Evolutionary conservation across 2,113 vertebrate species (phyloP).

Genomic region (Vidua chalybeata): DNA sequence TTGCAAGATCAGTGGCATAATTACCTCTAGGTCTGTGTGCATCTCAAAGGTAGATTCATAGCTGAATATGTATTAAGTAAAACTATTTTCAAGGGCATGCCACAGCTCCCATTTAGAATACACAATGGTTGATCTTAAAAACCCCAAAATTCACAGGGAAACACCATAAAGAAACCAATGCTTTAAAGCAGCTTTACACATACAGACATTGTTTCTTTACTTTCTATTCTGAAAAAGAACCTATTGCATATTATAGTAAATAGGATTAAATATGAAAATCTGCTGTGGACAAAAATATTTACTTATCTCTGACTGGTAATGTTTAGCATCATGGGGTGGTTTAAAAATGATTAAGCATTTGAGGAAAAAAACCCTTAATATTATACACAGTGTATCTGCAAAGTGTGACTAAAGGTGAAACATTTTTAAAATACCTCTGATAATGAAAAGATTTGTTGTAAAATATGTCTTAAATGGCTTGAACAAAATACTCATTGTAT

Average conservation of each 20-base stretch:
- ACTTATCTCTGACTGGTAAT: neutral
- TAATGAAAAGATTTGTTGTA: slow-evolving; percentile 35
- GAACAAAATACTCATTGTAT: slow-evolving; percentile 5
- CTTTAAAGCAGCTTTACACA: neutral
- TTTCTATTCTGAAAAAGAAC: neutral
- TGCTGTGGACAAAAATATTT: neutral
- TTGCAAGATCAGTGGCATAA: neutral
- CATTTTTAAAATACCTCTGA: slow-evolving; percentile 45
- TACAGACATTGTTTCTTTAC: neutral
- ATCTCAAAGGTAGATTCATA: neutral
- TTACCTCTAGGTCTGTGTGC: neutral
- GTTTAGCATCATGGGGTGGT: neutral
- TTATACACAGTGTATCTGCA: neutral
- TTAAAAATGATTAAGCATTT: neutral
- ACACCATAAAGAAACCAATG: neutral
- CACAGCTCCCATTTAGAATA: neutral
- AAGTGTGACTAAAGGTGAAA: slow-evolving; percentile 20
- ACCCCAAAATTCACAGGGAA: neutral
- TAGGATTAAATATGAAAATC: neutral
- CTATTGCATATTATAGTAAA: neutral
- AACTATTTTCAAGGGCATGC: neutral
- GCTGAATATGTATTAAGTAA: neutral
- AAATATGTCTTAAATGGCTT: neutral
- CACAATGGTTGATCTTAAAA: neutral
- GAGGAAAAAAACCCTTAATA: neutral